Percentiles rank a stretch among this genome's conserved stretches.
Conservation (phyloP, 2,797 vertebrate species). For the Enteromius fasciolatus region DNA sequence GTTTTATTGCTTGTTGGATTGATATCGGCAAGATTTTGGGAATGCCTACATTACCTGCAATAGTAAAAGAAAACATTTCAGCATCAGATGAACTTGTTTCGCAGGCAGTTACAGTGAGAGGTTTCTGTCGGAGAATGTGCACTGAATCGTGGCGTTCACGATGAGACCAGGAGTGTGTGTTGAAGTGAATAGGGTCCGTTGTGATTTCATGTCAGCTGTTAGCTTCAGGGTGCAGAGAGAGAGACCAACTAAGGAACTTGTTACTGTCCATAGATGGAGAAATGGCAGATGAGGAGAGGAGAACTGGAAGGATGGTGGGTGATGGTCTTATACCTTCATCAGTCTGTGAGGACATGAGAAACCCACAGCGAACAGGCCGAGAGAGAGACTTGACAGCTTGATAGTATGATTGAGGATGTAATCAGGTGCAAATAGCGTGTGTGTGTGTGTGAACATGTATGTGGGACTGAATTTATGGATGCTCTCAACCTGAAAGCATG, state of each 20-base stretch:
- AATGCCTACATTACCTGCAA: not conserved
- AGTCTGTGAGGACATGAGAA: constrained; percentile 61
- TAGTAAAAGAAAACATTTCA: not conserved
- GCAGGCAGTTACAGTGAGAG: not conserved
- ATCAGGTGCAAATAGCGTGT: constrained; percentile 16
- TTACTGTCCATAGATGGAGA: constrained; percentile 67
- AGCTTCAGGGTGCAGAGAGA: not conserved
- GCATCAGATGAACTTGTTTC: not conserved
- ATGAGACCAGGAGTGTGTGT: constrained; percentile 1
- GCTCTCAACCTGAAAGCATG: not conserved
- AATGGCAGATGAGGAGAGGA: constrained; percentile 63
- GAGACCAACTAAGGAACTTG: constrained; percentile 35
- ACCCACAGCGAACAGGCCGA: constrained; percentile 28
- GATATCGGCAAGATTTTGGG: not conserved
- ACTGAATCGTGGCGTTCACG: not conserved
- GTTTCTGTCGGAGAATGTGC: not conserved
- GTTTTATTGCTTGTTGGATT: not conserved
- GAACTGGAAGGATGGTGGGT: constrained; percentile 65
- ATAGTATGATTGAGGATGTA: constrained; percentile 1
- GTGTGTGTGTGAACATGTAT: constrained; percentile 19
- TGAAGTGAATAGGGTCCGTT: constrained; percentile 26
- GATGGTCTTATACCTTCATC: constrained; percentile 73
- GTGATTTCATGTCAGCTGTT: constrained; percentile 31
- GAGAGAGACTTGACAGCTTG: constrained; percentile 2
- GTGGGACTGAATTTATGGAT: not conserved